Percentiles rank a stretch among this genome's conserved stretches.
Evolutionary conservation across 2,888 invertebrate genomes (phyloP).

Genomic region (Euplagia quadripunctaria): DNA sequence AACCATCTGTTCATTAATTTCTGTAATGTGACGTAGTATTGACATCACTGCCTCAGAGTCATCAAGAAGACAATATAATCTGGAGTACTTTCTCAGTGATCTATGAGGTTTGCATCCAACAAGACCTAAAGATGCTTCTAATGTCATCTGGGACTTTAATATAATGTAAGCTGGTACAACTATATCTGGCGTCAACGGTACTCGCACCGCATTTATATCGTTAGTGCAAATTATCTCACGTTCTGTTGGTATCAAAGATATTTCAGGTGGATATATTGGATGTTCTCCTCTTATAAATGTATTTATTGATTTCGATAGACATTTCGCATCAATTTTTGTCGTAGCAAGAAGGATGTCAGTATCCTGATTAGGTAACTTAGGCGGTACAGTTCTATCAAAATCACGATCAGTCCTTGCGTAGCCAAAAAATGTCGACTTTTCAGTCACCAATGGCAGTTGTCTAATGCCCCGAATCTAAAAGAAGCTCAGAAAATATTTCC

Average conservation of each 20-base stretch:
- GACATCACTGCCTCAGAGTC: constrained; percentile 55
- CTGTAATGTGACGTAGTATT: constrained; percentile 60
- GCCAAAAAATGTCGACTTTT: constrained; percentile 64
- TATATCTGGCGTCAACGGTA: constrained; percentile 52
- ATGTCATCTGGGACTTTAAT: constrained; percentile 74
- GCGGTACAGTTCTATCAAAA: constrained; percentile 53
- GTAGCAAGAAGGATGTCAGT: constrained; percentile 71
- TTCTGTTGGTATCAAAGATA: constrained; percentile 41
- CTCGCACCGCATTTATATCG: constrained; percentile 71
- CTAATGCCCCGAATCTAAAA: constrained; percentile 70
- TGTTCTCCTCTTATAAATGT: constrained; percentile 70
- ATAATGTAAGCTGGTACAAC: constrained; percentile 65
- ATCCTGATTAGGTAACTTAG: constrained; percentile 45
- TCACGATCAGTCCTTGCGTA: constrained; percentile 64
- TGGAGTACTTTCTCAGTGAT: constrained; percentile 60
- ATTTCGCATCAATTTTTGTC: constrained; percentile 70
- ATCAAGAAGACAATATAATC: constrained; percentile 67
- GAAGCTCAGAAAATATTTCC: no score
- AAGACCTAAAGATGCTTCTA: constrained; percentile 74
- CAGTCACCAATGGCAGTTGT: constrained; percentile 23
- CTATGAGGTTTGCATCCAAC: constrained; percentile 72
- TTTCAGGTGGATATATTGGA: constrained; percentile 68
- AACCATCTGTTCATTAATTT: constrained; percentile 63
- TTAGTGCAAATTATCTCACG: constrained; percentile 74
- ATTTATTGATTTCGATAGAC: constrained; percentile 64